A percentile compares a stretch with the other conserved stretches of the same genome.
These are phyloP conservation scores for Leptobrachium ailaonicum DNA, from an alignment of 2,113 vertebrate genomes.

Conservation along the genomic window DNA sequence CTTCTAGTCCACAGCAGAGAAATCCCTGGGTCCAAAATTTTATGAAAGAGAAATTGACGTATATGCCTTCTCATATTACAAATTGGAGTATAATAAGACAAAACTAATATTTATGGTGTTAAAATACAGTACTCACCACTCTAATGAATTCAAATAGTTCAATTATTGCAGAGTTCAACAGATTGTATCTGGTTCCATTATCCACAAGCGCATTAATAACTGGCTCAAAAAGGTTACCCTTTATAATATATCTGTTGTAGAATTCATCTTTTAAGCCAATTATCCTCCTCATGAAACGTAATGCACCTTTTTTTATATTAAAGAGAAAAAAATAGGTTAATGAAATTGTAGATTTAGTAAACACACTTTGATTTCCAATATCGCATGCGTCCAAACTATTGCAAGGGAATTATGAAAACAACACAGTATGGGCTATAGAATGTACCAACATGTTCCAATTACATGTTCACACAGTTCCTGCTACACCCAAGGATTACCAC, in stretches of 20 bases:
- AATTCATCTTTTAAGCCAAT: slow-evolving; percentile 98
- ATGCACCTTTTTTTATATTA: slow-evolving; percentile 83
- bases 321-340: not conserved
- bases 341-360: not conserved
- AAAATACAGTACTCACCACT: slow-evolving; percentile 78
- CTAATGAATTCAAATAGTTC: slow-evolving; percentile 98
- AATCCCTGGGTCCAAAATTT: too few relatives aligned
- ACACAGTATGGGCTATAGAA: too few relatives aligned
- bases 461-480: too few relatives aligned
- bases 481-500: too few relatives aligned
- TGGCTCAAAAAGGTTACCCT: slow-evolving; percentile 96
- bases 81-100: too few relatives aligned
- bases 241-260: slow-evolving; percentile 97
- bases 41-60: too few relatives aligned
- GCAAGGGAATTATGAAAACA: too few relatives aligned
- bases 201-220: slow-evolving; percentile 96
- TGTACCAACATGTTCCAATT: too few relatives aligned
- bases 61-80: too few relatives aligned
- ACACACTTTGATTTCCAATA: not conserved
- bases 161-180: slow-evolving; percentile 95
- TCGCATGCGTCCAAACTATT: too few relatives aligned
- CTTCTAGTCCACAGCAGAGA: too few relatives aligned
- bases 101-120: too few relatives aligned
- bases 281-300: slow-evolving; percentile 97
- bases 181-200: slow-evolving; percentile 96